A percentile compares a stretch with the other conserved stretches of the same genome.
Evolutionary conservation across 2,797 vertebrate species (phyloP).

Genomic region (Phrynocephalus guinanensis): DNA sequence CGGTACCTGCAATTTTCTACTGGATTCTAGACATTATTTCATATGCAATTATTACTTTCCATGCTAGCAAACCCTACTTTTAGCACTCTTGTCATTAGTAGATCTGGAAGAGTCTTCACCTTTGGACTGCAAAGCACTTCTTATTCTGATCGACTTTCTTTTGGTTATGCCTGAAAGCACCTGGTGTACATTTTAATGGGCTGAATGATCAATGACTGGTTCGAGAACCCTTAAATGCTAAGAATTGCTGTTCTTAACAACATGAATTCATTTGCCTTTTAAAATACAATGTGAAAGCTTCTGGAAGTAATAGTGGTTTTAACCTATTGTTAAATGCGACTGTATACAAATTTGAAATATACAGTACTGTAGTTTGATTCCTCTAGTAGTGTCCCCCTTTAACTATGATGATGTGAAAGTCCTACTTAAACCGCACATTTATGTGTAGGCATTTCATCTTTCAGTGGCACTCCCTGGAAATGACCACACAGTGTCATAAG

Average conservation of each 20-base stretch:
- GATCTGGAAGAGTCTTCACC: too few relatives aligned
- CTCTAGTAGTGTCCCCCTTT: neutral
- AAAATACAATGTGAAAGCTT: neutral
- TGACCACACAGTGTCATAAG: constrained; percentile 36
- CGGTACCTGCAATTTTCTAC: too few relatives aligned
- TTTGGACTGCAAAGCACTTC: too few relatives aligned
- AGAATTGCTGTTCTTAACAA: neutral
- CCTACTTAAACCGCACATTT: neutral
- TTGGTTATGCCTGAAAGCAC: too few relatives aligned
- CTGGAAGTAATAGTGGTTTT: neutral
- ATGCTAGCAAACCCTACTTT: too few relatives aligned
- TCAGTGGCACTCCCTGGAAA: constrained; percentile 6
- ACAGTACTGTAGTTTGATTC: neutral
- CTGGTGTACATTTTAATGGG: neutral
- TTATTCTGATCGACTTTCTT: too few relatives aligned
- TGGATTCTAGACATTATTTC: too few relatives aligned
- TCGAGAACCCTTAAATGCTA: neutral
- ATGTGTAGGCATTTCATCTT: neutral
- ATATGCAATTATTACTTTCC: too few relatives aligned
- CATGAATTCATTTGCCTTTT: neutral
- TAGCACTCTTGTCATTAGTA: too few relatives aligned
- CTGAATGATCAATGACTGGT: neutral
- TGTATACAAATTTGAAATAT: constrained; percentile 14
- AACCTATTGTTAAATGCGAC: neutral
- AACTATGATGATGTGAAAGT: neutral